Evolutionary conservation across 2,113 vertebrate genomes (phyloP).

Genomic region (Willisornis vidua): DNA sequence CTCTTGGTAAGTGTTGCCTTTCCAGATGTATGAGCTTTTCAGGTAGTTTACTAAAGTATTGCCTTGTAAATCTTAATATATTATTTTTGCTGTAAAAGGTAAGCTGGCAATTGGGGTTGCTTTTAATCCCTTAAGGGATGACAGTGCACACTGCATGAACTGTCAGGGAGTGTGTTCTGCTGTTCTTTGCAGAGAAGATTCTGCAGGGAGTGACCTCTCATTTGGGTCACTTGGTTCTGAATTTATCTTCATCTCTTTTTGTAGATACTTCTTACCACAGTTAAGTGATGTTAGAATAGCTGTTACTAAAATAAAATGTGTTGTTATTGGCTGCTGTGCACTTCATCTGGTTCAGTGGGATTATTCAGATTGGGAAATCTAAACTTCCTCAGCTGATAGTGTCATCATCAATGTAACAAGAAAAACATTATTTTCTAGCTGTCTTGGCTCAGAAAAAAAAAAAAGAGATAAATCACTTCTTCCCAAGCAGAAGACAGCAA

Average conservation of each 20-base stretch:
- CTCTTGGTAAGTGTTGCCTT: slow-evolving; percentile 80
- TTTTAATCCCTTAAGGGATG: not conserved
- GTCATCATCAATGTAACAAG: not conserved
- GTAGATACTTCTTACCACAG: not conserved
- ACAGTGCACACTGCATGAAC: not conserved
- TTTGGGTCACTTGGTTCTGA: not conserved
- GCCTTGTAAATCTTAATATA: not conserved
- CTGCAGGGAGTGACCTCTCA: not conserved
- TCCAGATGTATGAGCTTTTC: not conserved
- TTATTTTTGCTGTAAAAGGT: not conserved
- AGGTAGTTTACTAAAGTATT: not conserved
- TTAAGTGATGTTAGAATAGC: not conserved
- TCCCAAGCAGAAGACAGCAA: not conserved
- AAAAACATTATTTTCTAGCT: not conserved
- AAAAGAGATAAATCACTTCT: not conserved
- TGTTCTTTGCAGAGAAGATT: not conserved
- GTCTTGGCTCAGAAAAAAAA: not conserved
- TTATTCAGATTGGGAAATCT: not conserved
- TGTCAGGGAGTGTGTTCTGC: not conserved
- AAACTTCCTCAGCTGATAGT: not conserved
- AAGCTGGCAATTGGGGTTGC: not conserved
- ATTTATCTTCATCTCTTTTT: not conserved
- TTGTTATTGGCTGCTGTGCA: not conserved
- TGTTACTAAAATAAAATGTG: not conserved
- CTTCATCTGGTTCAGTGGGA: not conserved